Conservation (phyloP, 2,113 vertebrate species). For the Neofelis nebulosa region DNA sequence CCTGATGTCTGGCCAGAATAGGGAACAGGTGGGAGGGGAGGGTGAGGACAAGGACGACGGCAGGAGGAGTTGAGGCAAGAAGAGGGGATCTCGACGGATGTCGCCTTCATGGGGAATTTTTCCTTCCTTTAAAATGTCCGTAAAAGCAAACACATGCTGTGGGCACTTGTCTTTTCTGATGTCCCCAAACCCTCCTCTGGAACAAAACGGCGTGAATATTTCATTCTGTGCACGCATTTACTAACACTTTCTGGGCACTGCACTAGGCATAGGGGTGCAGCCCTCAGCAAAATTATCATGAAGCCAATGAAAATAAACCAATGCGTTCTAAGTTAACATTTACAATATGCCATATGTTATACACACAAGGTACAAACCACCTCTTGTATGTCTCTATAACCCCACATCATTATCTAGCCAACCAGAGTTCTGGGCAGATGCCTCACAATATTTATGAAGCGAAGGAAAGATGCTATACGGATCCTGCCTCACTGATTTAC, state of each 20-base stretch:
- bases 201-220: background rate
- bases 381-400: too few species aligned
- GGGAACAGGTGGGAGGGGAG: background rate
- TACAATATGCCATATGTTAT: background rate
- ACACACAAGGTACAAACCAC: background rate
- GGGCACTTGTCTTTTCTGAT: background rate
- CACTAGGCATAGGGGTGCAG: fast-evolving
- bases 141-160: background rate
- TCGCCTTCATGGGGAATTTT: fast-evolving
- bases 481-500: fast-evolving
- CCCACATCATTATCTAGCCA: background rate
- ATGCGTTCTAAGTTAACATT: background rate
- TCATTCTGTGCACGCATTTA: fast-evolving
- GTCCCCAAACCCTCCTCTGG: background rate
- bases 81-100: too few species aligned
- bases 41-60: fast-evolving
- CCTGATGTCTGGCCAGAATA: fast-evolving
- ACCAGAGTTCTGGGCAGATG: background rate
- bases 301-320: background rate
- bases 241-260: background rate
- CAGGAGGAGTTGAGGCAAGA: background rate
- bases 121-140: too few species aligned
- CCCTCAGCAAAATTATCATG: too few species aligned
- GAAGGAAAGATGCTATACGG: background rate
- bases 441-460: too few species aligned